phyloP scores from a whole-genome alignment of 2,113 vertebrate species.

The Syngnathus scovelli region DNA sequence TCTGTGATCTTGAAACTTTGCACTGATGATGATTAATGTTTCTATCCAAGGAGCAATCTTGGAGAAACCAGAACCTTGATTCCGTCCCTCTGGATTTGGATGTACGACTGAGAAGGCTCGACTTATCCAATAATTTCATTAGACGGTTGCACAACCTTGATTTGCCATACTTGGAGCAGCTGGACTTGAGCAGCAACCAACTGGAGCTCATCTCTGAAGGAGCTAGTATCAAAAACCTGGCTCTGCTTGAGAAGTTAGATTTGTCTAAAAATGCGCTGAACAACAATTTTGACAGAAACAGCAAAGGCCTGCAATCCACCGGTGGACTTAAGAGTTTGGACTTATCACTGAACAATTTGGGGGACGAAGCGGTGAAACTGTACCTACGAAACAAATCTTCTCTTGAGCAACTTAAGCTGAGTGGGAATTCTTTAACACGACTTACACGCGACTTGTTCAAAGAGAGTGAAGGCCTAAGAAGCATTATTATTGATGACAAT shows the following conservation, averaged over 20 bases:
- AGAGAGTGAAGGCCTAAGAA: slow-evolving; percentile 45
- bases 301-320: slow-evolving; percentile 59
- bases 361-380: slow-evolving; percentile 58
- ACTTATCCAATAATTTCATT: slow-evolving; percentile 79
- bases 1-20: slow-evolving; percentile 5
- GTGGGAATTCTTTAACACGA: slow-evolving; percentile 60
- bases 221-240: slow-evolving; percentile 58
- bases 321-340: slow-evolving; percentile 63
- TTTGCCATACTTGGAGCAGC: slow-evolving; percentile 64
- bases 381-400: slow-evolving; percentile 67
- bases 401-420: slow-evolving; percentile 68
- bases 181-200: slow-evolving; percentile 71
- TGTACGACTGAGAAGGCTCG: slow-evolving; percentile 58
- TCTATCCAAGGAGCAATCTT: slow-evolving; percentile 61
- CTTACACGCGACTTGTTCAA: slow-evolving; percentile 63
- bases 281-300: slow-evolving; percentile 59
- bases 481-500: slow-evolving; percentile 69
- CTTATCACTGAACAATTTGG: slow-evolving; percentile 71
- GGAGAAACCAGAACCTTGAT: slow-evolving; percentile 60
- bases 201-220: slow-evolving; percentile 68
- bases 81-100: slow-evolving; percentile 66
- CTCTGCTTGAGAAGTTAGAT: slow-evolving; percentile 62
- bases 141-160: slow-evolving; percentile 57
- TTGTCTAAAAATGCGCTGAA: slow-evolving; percentile 69
- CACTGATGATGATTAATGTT: slow-evolving; percentile 34